Evolutionary conservation across 2,113 vertebrate species (phyloP).

Genomic region (Propithecus coquereli): DNA sequence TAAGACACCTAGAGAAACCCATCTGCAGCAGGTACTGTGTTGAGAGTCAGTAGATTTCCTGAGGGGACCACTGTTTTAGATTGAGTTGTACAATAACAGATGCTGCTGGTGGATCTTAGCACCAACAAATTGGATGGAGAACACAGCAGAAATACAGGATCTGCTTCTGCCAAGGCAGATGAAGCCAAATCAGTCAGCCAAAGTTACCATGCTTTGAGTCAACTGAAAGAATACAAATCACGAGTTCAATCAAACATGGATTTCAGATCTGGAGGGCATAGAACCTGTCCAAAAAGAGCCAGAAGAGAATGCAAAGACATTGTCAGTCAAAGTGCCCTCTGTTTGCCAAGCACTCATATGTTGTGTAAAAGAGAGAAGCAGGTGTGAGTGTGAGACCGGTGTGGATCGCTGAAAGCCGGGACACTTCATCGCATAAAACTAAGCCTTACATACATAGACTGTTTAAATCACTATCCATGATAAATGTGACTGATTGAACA

Average conservation of each 20-base stretch:
- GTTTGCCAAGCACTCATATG: no score
- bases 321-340: fast-evolving
- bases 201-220: neutral
- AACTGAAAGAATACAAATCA: neutral
- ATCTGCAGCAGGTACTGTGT: neutral
- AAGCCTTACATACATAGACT: neutral
- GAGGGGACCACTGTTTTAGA: neutral
- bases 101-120: neutral
- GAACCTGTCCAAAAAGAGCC: fast-evolving
- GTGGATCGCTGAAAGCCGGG: no score
- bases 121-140: neutral
- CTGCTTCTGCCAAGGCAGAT: neutral
- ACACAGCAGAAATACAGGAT: neutral
- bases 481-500: neutral
- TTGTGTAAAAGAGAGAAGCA: neutral
- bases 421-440: neutral
- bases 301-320: neutral
- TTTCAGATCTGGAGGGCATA: neutral
- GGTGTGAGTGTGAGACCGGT: neutral
- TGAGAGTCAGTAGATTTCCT: neutral
- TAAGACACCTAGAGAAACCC: no score
- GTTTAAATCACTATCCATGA: neutral
- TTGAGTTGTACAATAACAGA: neutral
- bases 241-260: neutral
- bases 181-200: neutral